These are phyloP conservation scores for Torymus texanus DNA, from an alignment of 2,888 invertebrate genomes.

Conservation along the genomic window DNA sequence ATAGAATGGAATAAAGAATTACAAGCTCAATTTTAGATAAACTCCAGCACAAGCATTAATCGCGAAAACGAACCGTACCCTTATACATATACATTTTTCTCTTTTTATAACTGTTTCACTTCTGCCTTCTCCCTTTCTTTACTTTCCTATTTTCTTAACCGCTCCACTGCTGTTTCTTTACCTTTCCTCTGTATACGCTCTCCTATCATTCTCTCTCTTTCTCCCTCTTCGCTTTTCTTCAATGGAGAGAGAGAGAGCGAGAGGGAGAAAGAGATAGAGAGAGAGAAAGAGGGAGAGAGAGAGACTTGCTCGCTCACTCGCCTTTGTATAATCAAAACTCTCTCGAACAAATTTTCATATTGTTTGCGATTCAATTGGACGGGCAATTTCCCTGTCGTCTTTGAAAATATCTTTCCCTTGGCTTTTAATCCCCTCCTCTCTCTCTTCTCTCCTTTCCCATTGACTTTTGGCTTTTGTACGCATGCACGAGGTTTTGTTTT, in stretches of 20 bases:
- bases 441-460: not conserved
- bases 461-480: not conserved
- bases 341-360: conserved; percentile 74
- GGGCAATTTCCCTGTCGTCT: conserved; percentile 72
- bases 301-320: conserved; percentile 42
- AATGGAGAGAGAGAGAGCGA: too few species aligned
- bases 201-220: conserved; percentile 50
- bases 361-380: conserved; percentile 74
- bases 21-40: too few species aligned
- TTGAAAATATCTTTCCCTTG: conserved; percentile 67
- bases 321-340: conserved; percentile 74
- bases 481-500: not conserved
- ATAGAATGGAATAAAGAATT: too few species aligned
- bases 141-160: conserved; percentile 3
- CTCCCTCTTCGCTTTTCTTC: conserved; percentile 28
- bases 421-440: conserved; percentile 14
- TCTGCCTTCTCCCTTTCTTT: not conserved
- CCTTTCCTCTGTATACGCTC: conserved; percentile 14
- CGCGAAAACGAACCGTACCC: too few species aligned
- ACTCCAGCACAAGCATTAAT: too few species aligned
- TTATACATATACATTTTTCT: too few species aligned
- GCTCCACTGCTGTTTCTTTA: not conserved
- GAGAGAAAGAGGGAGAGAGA: too few species aligned
- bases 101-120: not conserved
- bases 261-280: too few species aligned